Evolutionary conservation across 2,797 vertebrate genomes (phyloP).

Genomic region (Micropoecilia bifurca): DNA sequence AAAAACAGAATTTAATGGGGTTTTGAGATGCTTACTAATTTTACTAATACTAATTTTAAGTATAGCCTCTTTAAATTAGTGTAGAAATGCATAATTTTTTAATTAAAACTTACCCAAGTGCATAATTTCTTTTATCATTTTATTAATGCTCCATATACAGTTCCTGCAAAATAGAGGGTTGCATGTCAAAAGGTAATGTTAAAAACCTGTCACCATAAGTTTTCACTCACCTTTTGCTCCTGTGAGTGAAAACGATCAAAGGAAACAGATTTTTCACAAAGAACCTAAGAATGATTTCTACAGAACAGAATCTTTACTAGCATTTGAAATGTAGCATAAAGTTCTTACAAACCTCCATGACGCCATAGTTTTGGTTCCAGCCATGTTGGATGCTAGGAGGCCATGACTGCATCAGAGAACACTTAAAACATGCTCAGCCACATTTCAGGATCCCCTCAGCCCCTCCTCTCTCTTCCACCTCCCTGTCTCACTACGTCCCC

Average conservation of each 20-base stretch:
- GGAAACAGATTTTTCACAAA: neutral
- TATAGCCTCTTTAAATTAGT: neutral
- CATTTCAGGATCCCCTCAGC: conserved; percentile 58
- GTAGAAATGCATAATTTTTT: neutral
- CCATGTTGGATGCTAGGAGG: conserved; percentile 51
- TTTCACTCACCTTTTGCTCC: neutral
- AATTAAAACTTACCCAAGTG: neutral
- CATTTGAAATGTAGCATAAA: conserved; percentile 24
- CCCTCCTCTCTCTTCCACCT: conserved; percentile 52
- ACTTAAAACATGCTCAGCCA: conserved; percentile 74
- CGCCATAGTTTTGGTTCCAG: conserved; percentile 32
- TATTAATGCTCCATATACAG: neutral
- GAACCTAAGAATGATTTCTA: neutral
- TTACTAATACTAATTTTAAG: neutral
- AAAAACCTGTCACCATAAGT: neutral
- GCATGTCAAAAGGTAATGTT: neutral
- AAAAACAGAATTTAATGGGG: neutral
- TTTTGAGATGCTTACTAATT: no score
- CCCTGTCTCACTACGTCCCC: conserved; percentile 55
- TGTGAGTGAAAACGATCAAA: neutral
- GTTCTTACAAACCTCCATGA: conserved; percentile 8
- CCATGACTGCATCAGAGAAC: conserved; percentile 56
- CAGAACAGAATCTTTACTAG: neutral
- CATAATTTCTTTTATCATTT: neutral
- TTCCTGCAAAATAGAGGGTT: neutral